Evolutionary conservation across 2,113 vertebrate genomes (phyloP).

Genomic region (Eurypyga helias): DNA sequence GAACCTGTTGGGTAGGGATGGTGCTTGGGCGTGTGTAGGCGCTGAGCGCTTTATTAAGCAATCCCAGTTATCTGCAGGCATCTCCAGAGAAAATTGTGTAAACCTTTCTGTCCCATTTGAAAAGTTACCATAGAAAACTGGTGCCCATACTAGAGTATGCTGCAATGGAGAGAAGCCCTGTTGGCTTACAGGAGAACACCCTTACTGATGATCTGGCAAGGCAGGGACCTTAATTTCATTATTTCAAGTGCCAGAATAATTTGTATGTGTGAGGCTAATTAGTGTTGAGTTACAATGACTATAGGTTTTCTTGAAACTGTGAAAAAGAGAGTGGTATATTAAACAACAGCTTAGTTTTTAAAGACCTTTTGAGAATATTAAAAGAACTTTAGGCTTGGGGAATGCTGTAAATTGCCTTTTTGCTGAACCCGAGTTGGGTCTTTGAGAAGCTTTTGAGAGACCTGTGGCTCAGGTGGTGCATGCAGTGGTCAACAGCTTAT

Average conservation of each 20-base stretch:
- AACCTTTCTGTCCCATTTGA: background rate
- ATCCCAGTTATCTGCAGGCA: background rate
- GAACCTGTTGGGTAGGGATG: background rate
- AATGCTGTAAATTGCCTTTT: background rate
- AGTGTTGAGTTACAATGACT: background rate
- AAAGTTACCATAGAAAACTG: background rate
- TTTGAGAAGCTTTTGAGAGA: background rate
- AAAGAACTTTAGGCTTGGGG: background rate
- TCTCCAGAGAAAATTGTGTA: background rate
- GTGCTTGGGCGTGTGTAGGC: background rate
- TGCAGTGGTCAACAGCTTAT: fast-evolving
- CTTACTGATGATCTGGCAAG: background rate
- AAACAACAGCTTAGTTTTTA: background rate
- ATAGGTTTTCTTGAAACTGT: background rate
- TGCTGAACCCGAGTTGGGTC: background rate
- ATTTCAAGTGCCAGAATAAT: background rate
- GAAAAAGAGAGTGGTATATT: background rate
- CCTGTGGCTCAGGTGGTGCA: background rate
- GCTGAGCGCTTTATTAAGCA: background rate
- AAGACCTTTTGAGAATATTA: background rate
- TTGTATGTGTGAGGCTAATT: background rate
- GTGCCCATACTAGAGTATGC: background rate
- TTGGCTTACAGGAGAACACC: background rate
- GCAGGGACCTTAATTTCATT: background rate
- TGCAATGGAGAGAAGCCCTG: background rate